Percentiles rank a stretch among this genome's conserved stretches.
These are phyloP conservation scores for Balearica regulorum DNA, from an alignment of 2,797 vertebrate species.

Conservation along the genomic window DNA sequence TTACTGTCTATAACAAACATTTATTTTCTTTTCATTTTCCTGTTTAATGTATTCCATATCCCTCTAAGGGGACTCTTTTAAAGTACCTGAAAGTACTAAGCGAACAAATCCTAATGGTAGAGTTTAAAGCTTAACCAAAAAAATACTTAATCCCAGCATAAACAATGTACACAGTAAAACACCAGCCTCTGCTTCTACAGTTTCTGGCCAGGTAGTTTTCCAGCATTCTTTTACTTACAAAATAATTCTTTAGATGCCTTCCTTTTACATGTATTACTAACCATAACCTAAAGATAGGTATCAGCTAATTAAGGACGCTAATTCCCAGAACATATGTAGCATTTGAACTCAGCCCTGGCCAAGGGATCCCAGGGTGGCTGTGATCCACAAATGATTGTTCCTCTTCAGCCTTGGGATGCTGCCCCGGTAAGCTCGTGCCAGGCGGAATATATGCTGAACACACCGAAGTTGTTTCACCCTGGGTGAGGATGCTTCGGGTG, in stretches of 20 bases:
- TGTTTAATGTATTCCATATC: neutral
- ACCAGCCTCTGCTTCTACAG: neutral
- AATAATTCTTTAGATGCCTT: neutral
- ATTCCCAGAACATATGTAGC: neutral
- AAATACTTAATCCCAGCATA: neutral
- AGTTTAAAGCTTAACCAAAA: neutral
- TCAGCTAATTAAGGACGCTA: neutral
- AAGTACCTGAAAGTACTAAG: neutral
- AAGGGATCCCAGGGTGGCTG: neutral
- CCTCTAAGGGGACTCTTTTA: neutral
- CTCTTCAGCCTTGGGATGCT: neutral
- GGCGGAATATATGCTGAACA: accelerated
- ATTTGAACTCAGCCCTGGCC: neutral
- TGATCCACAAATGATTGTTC: neutral
- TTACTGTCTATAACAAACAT: neutral
- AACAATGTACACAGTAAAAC: neutral
- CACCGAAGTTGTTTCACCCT: accelerated
- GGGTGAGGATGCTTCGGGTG: neutral
- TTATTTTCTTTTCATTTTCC: neutral
- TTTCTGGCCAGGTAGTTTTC: neutral
- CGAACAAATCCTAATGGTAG: neutral
- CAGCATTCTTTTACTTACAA: neutral
- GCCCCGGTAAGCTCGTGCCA: accelerated
- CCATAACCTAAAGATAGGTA: neutral
- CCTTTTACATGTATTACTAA: neutral